Evolutionary conservation across 1,140 invertebrate species (phyloP), one percentile per base, ranked within the genome.

Genomic region (Platyscapa corneri): DNA sequence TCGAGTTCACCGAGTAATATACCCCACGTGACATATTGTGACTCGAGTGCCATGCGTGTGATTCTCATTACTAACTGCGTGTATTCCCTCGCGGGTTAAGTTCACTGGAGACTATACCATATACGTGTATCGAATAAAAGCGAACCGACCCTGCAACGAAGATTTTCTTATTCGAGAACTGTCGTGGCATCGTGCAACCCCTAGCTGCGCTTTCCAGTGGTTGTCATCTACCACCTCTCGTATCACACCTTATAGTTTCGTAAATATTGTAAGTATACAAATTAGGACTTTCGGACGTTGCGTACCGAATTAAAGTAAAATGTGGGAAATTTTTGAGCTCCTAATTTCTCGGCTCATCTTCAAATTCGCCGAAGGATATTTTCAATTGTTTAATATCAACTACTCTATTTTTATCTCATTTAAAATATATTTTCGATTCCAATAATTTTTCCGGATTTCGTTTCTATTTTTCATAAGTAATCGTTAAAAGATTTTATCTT

Each of bases 21-120:
- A 32, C 49, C 23, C 34, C 65, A 65, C 37, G 60, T 72, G 81
- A 86, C 74, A 82, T 86, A 82, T 83, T 86, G 74, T 86, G 81
- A 80, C 67, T 75, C 30, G n/a, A 83, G 70, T 83, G 82, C 32
- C 42, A 30, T 46, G 30, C 64, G 84, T 46, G 49, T 49, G 81
- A 77, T 81, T 64, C 80, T 74, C 80, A 56, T 86, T 85, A 81
- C 30, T 32, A 42, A 16, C 79, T 18, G 53, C 77, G 3, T 34
- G 46, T 34, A 23, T 56, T 80, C 37, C 60, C 34, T 7, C 10
- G 37, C 5, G 42, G 49, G 2, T 53, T 2, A 2, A 60, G 10
- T 60, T 6, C 23, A 27, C 12, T 5, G 12, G 42, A 12, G 23
- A 60, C 23, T 2, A 53, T 30, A 27, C 20, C 30, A 18, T 30